Percentiles rank a stretch among this genome's conserved stretches.
These are phyloP conservation scores for Orchesellides sinensis DNA, from an alignment of 2,888 invertebrate species.

Conservation along the genomic window DNA sequence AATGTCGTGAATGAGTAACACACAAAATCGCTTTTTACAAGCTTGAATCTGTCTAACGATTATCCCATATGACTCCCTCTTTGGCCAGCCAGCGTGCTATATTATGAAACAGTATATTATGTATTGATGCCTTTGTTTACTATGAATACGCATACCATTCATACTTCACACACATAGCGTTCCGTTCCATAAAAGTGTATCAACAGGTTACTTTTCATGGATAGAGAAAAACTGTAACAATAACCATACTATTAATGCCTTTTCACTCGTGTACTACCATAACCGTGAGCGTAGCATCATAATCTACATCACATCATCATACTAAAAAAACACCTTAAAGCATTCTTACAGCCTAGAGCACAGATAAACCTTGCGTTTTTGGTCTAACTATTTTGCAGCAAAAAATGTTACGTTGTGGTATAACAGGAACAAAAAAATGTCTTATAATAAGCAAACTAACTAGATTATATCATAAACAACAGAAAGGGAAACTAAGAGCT, in stretches of 20 bases:
- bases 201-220: background rate
- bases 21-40: constrained; percentile 31
- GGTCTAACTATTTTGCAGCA: background rate
- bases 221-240: constrained; percentile 3
- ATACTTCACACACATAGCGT: background rate
- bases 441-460: background rate
- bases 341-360: constrained; percentile 28
- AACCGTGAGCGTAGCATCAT: constrained; percentile 22
- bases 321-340: background rate
- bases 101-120: constrained; percentile 46
- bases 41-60: constrained; percentile 7
- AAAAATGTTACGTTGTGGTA: background rate
- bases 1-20: constrained; percentile 54
- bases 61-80: constrained; percentile 53
- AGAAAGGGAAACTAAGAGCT: background rate
- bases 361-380: constrained; percentile 20
- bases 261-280: background rate
- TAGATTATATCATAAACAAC: background rate
- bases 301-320: constrained; percentile 41
- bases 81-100: constrained; percentile 13
- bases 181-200: background rate
- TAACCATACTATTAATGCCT: background rate
- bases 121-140: background rate
- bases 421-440: constrained; percentile 17
- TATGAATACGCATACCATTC: constrained; percentile 15